Base-by-base conservation (phyloP, 2,888 invertebrate species). In the Aleiodes leptofemur region DNA sequence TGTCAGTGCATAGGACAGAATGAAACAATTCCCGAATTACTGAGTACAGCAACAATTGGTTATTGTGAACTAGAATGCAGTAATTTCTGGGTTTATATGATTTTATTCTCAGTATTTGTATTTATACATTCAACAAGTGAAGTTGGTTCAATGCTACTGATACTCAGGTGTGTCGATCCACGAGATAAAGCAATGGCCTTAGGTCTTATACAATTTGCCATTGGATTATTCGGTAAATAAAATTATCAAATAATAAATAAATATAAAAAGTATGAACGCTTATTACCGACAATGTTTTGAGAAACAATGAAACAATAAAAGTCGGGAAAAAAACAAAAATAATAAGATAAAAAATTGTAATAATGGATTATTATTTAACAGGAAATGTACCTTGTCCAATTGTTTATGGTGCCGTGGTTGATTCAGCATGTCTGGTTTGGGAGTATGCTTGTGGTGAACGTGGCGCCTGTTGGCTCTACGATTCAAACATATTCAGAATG, bases 331-430 rank as follows among this genome's bases (percentile, higher is more conserved):
- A 72, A 59, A n/a, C n/a, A n/a, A n/a, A 23, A 64, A 51, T 23
- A 31, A 6, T 14, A n/a, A 59, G 11, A 69, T 23, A 23, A 3
- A 59, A 31, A 56, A 61, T 59, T 31, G 34, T 55, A 31, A 56
- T 55, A 55, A 61, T 61, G 14, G 7, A 59, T 79, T 64, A n/a
- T 69, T 31, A 57, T 59, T 73, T 74, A 83, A 3, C 82, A 92
- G 92, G 96, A 82, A 97, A 97, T 90, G 97, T 97, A 86, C 97
- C 97, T 83, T 97, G 97, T 90, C 97, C 97, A n/a, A 96, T 97
- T 83, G 94, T 97, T 82, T 97, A 97, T 90, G 97, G 97, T 77
- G 95, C 96, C 57, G 96, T 97, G 4, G 95, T 97, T 73, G 97
- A 97, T 91, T 96, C 96, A 1, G 96, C 97, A 5, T 97, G 97